Base-by-base conservation (phyloP, 1,140 invertebrate species). In the Zaprionus kolodkinae region DNA sequence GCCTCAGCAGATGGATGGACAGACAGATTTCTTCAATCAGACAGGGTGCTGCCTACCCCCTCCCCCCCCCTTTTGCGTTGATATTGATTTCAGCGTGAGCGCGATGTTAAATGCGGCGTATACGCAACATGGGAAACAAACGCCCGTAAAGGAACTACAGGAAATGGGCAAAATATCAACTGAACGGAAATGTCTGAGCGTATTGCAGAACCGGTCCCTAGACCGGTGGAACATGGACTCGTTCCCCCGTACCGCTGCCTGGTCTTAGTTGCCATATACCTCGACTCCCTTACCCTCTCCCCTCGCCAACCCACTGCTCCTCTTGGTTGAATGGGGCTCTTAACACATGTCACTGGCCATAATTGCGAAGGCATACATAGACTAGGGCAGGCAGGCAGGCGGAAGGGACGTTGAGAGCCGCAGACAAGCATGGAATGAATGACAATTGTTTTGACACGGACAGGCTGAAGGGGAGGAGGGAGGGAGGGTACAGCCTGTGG, bases 381-480 rank as follows among this genome's bases (percentile, higher is more conserved):
- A 57, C 11, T 30, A 4, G 40, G 25, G 7, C n/a, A 9, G 40
- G 40, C 7, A 2, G 13, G 7, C 15, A 33, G 12, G 27, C 6
- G 21, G 4, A 5, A n/a, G 21, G 36, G 17, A 13, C 38, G 35
- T 66, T 48, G 50, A 2, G 61, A 66, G 52, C 69, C 43, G 48
- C 36, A 65, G 62, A 57, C 45, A 59, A 62, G 63, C 70, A 72
- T 69, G 62, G 62, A 72, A 86, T 79, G 83, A 82, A 87, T 87
- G 83, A 80, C 79, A 87, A 87, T 87, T 87, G 83, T 87, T 83
- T 82, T 87, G 82, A 87, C 79, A 86, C 79, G 72, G 72, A 69
- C 65, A 30, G 56, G 30, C 59, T 21, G 66, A 48, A 6, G 36
- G 33, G 54, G n/a, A 10, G n/a, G n/a, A n/a, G n/a, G n/a, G n/a